A percentile compares a stretch with the other conserved stretches of the same genome.
These are phyloP conservation scores for Sceloporus tristichus DNA, from an alignment of 2,113 vertebrate species.

Conservation along the genomic window DNA sequence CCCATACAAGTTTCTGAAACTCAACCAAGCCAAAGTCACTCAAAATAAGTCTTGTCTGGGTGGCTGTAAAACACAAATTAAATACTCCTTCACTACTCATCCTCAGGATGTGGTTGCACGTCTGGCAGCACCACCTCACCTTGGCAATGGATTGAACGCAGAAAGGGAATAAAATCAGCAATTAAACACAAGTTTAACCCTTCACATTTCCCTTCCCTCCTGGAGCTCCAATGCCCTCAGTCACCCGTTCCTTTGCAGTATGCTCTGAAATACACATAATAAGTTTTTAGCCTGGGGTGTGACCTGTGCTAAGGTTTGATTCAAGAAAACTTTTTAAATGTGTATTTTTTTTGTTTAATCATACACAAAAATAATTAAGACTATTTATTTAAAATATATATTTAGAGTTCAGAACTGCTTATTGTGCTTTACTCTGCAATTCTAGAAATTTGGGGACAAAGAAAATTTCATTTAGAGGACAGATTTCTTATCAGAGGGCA, in stretches of 20 bases:
- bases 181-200: constrained; percentile 5
- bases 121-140: constrained; percentile 31
- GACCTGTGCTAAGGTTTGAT: neutral
- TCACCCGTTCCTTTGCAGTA: constrained; percentile 7
- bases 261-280: neutral
- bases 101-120: constrained; percentile 45
- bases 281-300: neutral
- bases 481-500: too few species aligned
- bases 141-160: constrained; percentile 29
- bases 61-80: constrained; percentile 63
- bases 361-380: neutral
- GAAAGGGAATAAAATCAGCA: constrained; percentile 25
- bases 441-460: too few species aligned
- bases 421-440: too few species aligned
- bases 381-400: too few species aligned
- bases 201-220: neutral
- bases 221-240: neutral
- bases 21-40: constrained; percentile 63
- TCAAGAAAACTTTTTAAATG: neutral
- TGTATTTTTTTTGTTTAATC: neutral
- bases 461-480: too few species aligned
- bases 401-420: too few species aligned
- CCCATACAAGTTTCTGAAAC: constrained; percentile 67
- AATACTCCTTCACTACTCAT: constrained; percentile 53
- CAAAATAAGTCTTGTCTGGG: constrained; percentile 65